Evolutionary conservation across 2,113 vertebrate species (phyloP), one percentile per base, ranked within the genome.

Genomic region (Hemibates koningsi): DNA sequence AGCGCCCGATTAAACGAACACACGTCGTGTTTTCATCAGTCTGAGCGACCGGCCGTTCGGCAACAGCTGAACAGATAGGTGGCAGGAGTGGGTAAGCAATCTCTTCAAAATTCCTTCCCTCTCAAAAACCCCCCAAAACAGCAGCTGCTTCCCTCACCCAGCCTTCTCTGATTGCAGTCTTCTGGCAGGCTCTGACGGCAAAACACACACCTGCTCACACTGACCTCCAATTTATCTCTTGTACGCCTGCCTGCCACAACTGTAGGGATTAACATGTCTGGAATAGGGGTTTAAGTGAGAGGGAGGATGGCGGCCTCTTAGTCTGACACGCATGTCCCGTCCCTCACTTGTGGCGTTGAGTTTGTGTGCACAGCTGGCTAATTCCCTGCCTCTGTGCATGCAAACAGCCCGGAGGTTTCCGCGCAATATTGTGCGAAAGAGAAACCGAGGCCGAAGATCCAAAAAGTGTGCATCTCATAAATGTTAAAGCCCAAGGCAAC

Each of bases 211-310:
- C 92, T 95, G 95, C 93, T 94, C 91, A 71, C 82, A 61, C 83
- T 91, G 92, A 91, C 91, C 94, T 88, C 90, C 87, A 81, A 88
- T 91, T 87, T 68, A 90, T 90, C 85, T 89, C 79, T 9, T 88
- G 59, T 59, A 57, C 10, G 82, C 88, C 90, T 79, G 88, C 84
- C 87, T 79, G 82, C 88, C 90, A 86, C 92, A 90, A 93, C 90
- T 93, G 93, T 50, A 78, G 88, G 93, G 93, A 94, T 96, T 95
- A 96, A 57, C 82, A 84, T 88, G 94, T 95, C 94, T 94, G 91
- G 87, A 88, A 88, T 43, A 21, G 83, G 56, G 90, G 92, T 90
- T 76, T 92, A 87, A 90, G 88, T 66, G 89, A 85, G 81, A 43
- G 82, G 61, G 66, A 84, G 61, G 86, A 80, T 11, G 85, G 85